Percentiles rank a stretch among this genome's conserved stretches.
Conservation (phyloP, 2,797 vertebrate genomes). For the Serranus cabrilla region DNA sequence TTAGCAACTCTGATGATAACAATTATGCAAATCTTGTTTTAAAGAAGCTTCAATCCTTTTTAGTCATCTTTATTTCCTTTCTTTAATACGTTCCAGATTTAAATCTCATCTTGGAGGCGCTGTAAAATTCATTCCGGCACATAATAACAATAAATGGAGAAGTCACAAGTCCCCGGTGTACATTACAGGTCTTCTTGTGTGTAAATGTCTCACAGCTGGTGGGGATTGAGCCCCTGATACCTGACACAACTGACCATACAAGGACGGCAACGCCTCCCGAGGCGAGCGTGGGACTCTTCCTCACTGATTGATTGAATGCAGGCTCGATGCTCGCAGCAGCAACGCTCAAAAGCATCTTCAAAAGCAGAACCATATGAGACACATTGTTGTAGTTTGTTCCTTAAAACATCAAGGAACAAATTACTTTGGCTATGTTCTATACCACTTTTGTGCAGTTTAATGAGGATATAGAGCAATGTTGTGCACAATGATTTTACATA, state of each 20-base stretch:
- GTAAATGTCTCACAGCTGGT: slow-evolving; percentile 32
- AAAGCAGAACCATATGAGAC: background rate
- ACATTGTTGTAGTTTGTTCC: background rate
- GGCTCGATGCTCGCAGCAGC: slow-evolving; percentile 2
- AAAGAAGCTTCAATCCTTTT: background rate
- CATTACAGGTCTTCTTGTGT: background rate
- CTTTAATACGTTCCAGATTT: background rate
- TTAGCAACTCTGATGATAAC: slow-evolving; percentile 9
- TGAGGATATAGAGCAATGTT: background rate
- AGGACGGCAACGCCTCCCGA: slow-evolving; percentile 34
- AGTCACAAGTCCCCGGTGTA: background rate
- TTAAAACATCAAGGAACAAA: background rate
- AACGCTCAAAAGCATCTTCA: slow-evolving; percentile 1
- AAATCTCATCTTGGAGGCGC: background rate
- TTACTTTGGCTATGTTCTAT: background rate
- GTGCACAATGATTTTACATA: background rate
- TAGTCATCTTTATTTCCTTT: background rate
- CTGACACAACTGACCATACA: slow-evolving; percentile 52
- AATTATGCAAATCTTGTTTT: background rate
- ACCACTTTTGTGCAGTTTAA: background rate
- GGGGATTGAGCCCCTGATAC: slow-evolving; percentile 10
- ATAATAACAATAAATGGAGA: background rate
- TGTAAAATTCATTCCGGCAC: background rate
- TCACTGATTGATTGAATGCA: slow-evolving; percentile 20
- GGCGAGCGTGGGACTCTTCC: slow-evolving; percentile 13